These are phyloP conservation scores for Erpobdella octoculata DNA, from an alignment of 2,888 invertebrate species.

Conservation along the genomic window DNA sequence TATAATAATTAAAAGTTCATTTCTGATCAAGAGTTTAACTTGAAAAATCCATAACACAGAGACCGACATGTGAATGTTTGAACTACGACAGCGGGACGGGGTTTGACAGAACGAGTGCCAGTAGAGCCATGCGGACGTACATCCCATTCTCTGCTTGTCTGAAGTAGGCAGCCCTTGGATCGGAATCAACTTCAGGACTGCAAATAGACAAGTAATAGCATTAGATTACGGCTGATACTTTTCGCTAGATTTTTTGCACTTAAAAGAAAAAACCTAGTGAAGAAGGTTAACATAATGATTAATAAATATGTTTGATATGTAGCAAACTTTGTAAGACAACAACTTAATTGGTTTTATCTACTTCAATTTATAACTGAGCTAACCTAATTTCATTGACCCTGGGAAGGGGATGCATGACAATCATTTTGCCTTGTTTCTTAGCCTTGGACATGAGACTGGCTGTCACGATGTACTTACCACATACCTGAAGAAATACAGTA, in stretches of 20 bases:
- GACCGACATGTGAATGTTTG: no score
- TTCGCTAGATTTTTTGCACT: background rate
- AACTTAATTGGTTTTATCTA: background rate
- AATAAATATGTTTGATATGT: background rate
- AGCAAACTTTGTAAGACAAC: background rate
- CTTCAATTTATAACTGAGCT: conserved; percentile 15
- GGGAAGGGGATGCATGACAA: conserved; percentile 94
- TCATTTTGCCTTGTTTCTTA: conserved; percentile 70
- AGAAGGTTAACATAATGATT: background rate
- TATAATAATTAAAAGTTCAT: no score
- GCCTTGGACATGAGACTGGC: conserved; percentile 90
- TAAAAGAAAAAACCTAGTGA: background rate
- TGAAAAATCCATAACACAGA: no score
- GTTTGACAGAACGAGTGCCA: conserved; percentile 58
- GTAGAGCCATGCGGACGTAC: conserved; percentile 93
- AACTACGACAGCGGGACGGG: no score
- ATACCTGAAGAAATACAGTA: conserved; percentile 60
- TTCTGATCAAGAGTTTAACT: no score
- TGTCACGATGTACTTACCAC: conserved; percentile 75
- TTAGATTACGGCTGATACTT: no score
- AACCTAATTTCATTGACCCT: conserved; percentile 77
- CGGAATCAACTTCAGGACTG: conserved; percentile 84
- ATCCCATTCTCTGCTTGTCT: conserved; percentile 94
- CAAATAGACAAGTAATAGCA: no score
- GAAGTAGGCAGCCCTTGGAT: conserved; percentile 95